Evolutionary conservation across 2,888 invertebrate species (phyloP).

Genomic region (Brassicogethes aeneus): DNA sequence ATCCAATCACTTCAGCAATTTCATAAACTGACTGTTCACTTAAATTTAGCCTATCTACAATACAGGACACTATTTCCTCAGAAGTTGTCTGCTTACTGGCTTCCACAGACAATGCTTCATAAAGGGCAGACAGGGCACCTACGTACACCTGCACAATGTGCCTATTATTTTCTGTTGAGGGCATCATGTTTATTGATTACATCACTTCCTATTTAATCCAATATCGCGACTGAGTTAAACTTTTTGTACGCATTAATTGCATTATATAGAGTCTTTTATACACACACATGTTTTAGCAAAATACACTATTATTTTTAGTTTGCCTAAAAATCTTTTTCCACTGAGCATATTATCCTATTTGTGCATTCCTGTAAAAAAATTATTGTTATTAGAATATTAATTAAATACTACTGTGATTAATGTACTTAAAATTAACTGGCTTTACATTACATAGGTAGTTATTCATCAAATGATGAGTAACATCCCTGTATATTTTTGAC

Average conservation of each 20-base stretch:
- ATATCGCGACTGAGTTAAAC: background rate
- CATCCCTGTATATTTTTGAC: too few species aligned
- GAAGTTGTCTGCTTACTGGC: slow-evolving; percentile 88
- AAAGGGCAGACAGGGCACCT: slow-evolving; percentile 77
- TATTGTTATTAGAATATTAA: too few species aligned
- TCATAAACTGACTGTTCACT: slow-evolving; percentile 62
- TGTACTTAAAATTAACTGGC: too few species aligned
- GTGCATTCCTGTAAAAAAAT: slow-evolving; percentile 8
- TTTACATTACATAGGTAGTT: too few species aligned
- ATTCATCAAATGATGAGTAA: too few species aligned
- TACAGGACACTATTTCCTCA: slow-evolving; percentile 84
- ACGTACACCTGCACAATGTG: slow-evolving; percentile 81
- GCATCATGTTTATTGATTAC: slow-evolving; percentile 45
- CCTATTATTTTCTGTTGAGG: slow-evolving; percentile 54
- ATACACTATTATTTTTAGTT: too few species aligned
- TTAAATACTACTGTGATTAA: too few species aligned
- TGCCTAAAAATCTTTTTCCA: too few species aligned
- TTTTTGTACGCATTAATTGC: too few species aligned
- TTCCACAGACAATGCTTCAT: slow-evolving; percentile 83
- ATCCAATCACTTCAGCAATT: slow-evolving; percentile 80
- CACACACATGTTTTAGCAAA: too few species aligned
- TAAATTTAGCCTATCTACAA: slow-evolving; percentile 63
- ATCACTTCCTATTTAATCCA: slow-evolving; percentile 8
- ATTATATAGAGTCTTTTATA: too few species aligned
- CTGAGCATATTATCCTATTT: too few species aligned